phyloP scores from a whole-genome alignment of 2,113 vertebrate species.

The Oncorhynchus clarkii region DNA sequence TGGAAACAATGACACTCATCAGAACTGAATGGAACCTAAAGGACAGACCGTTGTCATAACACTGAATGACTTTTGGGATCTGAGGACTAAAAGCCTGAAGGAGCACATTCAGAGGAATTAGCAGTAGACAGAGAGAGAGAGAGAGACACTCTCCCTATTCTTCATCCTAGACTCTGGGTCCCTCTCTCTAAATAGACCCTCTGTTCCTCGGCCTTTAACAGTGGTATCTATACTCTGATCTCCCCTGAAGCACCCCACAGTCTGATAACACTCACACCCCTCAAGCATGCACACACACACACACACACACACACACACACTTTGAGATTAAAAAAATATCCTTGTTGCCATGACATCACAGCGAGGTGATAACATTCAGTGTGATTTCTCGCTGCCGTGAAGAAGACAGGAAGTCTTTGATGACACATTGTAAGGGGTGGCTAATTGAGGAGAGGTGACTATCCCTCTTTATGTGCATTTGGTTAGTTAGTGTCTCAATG shows the following conservation, averaged over 20 bases:
- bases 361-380: too few species aligned
- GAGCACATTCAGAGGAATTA: neutral
- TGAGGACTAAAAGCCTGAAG: slow-evolving; percentile 4
- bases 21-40: neutral
- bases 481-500: too few species aligned
- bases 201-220: slow-evolving; percentile 35
- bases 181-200: too few species aligned
- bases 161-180: neutral
- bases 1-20: neutral
- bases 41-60: neutral
- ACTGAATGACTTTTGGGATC: neutral
- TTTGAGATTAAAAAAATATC: too few species aligned
- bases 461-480: too few species aligned
- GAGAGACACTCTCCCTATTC: slow-evolving; percentile 26
- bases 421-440: too few species aligned
- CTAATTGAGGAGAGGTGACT: too few species aligned
- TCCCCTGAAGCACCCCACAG: slow-evolving; percentile 5
- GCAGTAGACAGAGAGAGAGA: slow-evolving; percentile 2
- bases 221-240: slow-evolving; percentile 40
- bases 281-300: too few species aligned
- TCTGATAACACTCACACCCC: neutral
- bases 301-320: neutral
- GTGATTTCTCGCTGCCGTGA: too few species aligned
- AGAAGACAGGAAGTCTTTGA: too few species aligned
- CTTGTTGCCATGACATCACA: too few species aligned